Evolutionary conservation across 1,140 invertebrate genomes (phyloP).

Genomic region (Diabrotica undecimpunctata): DNA sequence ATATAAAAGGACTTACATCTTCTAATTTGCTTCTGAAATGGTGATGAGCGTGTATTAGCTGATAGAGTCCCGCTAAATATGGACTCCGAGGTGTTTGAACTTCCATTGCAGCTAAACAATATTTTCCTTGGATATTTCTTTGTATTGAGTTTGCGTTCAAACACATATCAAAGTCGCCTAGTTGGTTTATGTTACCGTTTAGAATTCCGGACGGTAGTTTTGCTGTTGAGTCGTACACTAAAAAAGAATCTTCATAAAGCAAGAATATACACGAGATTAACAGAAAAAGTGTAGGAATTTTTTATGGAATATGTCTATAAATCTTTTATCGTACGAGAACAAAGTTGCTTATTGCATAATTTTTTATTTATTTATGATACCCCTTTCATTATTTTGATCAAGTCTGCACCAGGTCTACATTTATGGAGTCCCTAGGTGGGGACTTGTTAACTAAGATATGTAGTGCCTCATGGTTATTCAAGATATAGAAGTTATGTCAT

Average conservation of each 20-base stretch:
- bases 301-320: background rate
- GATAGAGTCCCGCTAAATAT: constrained; percentile 50
- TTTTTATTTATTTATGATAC: background rate
- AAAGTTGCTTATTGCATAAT: background rate
- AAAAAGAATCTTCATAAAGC: constrained; percentile 37
- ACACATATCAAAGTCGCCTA: constrained; percentile 62
- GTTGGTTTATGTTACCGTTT: constrained; percentile 60
- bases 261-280: background rate
- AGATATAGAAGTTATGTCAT: too few relatives aligned
- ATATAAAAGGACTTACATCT: constrained; percentile 53
- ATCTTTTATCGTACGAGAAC: background rate
- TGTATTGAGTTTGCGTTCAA: constrained; percentile 48
- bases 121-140: constrained; percentile 50
- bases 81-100: constrained; percentile 47
- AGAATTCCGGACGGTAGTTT: constrained; percentile 59
- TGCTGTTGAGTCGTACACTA: constrained; percentile 61
- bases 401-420: too few relatives aligned
- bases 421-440: too few relatives aligned
- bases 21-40: constrained; percentile 57
- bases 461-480: too few relatives aligned
- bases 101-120: constrained; percentile 58
- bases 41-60: constrained; percentile 56
- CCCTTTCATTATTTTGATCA: too few relatives aligned
- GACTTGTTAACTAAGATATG: too few relatives aligned
- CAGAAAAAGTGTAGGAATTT: background rate